phyloP scores from a whole-genome alignment of 2,888 invertebrate genomes.

The Phyllotreta cruciferae region DNA sequence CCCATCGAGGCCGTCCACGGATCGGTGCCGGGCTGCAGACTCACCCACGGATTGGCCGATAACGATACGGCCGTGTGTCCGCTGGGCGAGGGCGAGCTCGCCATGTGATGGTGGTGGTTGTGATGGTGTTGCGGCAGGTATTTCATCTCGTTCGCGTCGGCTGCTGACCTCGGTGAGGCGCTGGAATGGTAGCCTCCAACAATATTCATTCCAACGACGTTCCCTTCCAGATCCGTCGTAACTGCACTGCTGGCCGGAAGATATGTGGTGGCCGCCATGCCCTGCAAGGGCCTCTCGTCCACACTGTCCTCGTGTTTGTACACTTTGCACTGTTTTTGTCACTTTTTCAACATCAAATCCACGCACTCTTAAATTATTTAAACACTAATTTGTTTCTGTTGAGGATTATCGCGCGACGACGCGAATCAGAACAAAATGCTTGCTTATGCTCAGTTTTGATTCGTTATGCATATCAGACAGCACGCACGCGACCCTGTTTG shows the following conservation, averaged over 20 bases:
- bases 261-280: slow-evolving; percentile 96
- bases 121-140: slow-evolving; percentile 89
- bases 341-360: slow-evolving; percentile 32
- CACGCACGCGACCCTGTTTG: slow-evolving; percentile 66
- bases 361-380: slow-evolving; percentile 24
- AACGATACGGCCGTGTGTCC: slow-evolving; percentile 65
- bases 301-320: slow-evolving; percentile 58
- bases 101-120: slow-evolving; percentile 76
- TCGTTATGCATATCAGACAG: slow-evolving; percentile 65
- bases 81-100: slow-evolving; percentile 73
- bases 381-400: slow-evolving; percentile 34
- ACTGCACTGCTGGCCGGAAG: slow-evolving; percentile 79
- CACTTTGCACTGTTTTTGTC: slow-evolving; percentile 54
- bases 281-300: slow-evolving; percentile 67
- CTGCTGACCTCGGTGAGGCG: slow-evolving; percentile 84
- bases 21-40: slow-evolving; percentile 76
- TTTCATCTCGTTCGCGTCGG: slow-evolving; percentile 93
- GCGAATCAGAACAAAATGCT: slow-evolving; percentile 40
- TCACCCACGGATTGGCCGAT: slow-evolving; percentile 79
- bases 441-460: slow-evolving; percentile 59
- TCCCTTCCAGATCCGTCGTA: slow-evolving; percentile 74
- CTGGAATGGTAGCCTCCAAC: slow-evolving; percentile 80
- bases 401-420: slow-evolving; percentile 39
- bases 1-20: slow-evolving; percentile 79
- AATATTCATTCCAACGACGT: slow-evolving; percentile 75